Conservation (phyloP, 2,113 vertebrate genomes). For the Spilogale gracilis region DNA sequence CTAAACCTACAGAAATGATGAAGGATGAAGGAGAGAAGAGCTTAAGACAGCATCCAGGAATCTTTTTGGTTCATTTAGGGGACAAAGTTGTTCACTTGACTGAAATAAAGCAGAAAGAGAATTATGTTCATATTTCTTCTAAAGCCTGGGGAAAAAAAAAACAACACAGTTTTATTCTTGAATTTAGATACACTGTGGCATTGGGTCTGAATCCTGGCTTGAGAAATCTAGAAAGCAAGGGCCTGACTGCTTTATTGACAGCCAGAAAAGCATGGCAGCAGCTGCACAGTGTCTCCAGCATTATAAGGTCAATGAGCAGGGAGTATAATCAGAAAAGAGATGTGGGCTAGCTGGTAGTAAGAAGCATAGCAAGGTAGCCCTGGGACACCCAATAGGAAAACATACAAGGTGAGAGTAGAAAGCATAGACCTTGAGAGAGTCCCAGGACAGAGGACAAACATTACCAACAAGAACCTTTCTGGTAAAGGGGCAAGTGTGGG, state of each 20-base stretch:
- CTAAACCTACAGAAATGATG: background rate
- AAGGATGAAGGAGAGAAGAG: background rate
- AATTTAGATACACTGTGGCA: background rate
- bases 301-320: background rate
- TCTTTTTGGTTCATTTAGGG: background rate
- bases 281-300: background rate
- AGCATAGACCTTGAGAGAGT: no score
- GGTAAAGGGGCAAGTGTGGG: background rate
- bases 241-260: background rate
- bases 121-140: background rate
- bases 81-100: background rate
- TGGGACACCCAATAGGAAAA: background rate
- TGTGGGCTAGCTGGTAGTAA: no score
- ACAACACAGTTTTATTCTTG: background rate
- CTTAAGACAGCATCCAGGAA: background rate
- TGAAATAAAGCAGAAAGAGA: background rate
- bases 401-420: background rate
- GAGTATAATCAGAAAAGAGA: background rate
- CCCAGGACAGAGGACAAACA: background rate
- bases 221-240: background rate
- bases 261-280: background rate
- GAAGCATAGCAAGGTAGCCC: no score
- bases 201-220: background rate
- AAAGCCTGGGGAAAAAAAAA: background rate
- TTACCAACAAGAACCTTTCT: background rate